Base-by-base conservation (phyloP, 1,140 invertebrate species). In the Brachionus sp. region DNA sequence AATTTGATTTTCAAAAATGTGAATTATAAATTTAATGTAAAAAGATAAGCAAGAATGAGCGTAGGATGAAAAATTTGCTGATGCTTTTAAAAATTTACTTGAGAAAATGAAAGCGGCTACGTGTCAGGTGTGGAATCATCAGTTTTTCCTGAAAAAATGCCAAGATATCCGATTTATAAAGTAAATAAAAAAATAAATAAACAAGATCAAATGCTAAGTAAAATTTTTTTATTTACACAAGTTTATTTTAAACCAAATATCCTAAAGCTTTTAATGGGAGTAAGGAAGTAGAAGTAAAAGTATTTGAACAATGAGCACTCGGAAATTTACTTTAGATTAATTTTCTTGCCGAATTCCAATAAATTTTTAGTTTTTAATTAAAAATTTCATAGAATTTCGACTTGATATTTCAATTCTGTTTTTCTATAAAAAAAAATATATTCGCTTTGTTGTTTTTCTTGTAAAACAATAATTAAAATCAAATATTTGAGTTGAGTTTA, bases 391-490 rank as follows among this genome's bases (percentile, higher is more conserved):
- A 39, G 35, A 19, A 39, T 23, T 70, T 19, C 37, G 19, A 25
- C 10, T 29, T 25, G 35, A 35, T 70, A 70, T 70, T 70, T 39
- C n/a, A 39, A 35, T 13, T 70, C 66, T 70, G 66, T 70, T 42
- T 70, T 70, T 37, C 19, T 70, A 7, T n/a, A 13, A 70, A 35
- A 37, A n/a, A 12, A 16, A 57, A 4, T 16, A 57, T 39, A 37
- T 66, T 66, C 62, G 19, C 33, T 33, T 33, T 37, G 0, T 37
- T 66, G 12, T 66, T 37, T 39, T 39, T 37, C 16, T 70, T 39
- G 66, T 70, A 70, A 70, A 70, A 70, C 19, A 70, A 70, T 70
- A 70, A 70, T 70, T 70, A 70, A 70, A 70, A 70, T 42, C 66
- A 70, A 70, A 70, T 70, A 70, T 70, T 70, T 70, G 66, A 70